phyloP scores from a whole-genome alignment of 2,888 invertebrate species.

The Ennomos fuscantarius region DNA sequence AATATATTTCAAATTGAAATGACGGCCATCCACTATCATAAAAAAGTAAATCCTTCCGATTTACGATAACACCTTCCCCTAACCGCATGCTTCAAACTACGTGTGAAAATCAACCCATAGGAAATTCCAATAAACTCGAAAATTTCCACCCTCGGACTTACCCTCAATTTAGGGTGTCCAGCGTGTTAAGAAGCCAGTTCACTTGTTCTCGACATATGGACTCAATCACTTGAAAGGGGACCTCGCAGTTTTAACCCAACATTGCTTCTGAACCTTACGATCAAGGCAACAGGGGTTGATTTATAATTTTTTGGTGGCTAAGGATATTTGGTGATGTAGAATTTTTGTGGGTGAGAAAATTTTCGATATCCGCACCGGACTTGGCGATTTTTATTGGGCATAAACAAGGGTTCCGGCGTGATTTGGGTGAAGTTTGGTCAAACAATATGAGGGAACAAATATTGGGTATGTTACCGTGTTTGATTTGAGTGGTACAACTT shows the following conservation, averaged over 20 bases:
- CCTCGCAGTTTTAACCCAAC: slow-evolving; percentile 35
- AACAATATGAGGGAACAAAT: slow-evolving; percentile 57
- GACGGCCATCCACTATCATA: slow-evolving; percentile 14
- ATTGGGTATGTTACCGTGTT: slow-evolving; percentile 51
- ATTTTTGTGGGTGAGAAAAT: slow-evolving; percentile 77
- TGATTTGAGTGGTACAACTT: slow-evolving; percentile 56
- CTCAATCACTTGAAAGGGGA: slow-evolving; percentile 68
- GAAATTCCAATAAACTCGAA: slow-evolving; percentile 79
- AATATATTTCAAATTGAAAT: no score
- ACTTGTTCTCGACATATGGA: slow-evolving; percentile 80
- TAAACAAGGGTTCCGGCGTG: slow-evolving; percentile 70
- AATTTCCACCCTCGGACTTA: slow-evolving; percentile 69
- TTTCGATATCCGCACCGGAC: slow-evolving; percentile 78
- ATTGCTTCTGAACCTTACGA: slow-evolving; percentile 33
- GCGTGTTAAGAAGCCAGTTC: slow-evolving; percentile 74
- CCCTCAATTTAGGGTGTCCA: slow-evolving; percentile 81
- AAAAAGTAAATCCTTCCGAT: slow-evolving; percentile 25
- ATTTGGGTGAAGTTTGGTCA: slow-evolving; percentile 70
- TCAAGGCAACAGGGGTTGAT: slow-evolving; percentile 24
- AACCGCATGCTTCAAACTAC: slow-evolving; percentile 52
- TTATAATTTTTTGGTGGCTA: slow-evolving; percentile 29
- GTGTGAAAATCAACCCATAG: slow-evolving; percentile 70
- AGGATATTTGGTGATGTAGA: slow-evolving; percentile 48
- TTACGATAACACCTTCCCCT: slow-evolving; percentile 34
- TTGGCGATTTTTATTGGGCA: slow-evolving; percentile 80